Percentiles rank a stretch among this genome's conserved stretches.
phyloP scores from a whole-genome alignment of 2,797 vertebrate genomes.

The Danio albolineatus region DNA sequence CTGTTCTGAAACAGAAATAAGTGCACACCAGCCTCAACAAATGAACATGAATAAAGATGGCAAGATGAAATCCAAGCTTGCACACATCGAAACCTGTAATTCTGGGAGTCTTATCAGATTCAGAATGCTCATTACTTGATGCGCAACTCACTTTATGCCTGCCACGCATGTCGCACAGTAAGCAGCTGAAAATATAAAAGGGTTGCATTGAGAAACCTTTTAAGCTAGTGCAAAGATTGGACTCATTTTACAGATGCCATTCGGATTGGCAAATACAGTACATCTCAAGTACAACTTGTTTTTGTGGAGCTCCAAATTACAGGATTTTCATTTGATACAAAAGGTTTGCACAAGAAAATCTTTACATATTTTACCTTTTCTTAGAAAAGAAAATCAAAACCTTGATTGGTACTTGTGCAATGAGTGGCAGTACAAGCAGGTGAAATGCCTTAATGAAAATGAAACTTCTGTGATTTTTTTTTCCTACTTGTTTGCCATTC shows the following conservation, averaged over 20 bases:
- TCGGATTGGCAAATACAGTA: neutral
- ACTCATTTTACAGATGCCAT: conserved; percentile 28
- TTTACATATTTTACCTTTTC: neutral
- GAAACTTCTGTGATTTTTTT: too few relatives aligned
- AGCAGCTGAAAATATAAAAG: conserved; percentile 28
- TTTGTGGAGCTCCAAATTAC: conserved; percentile 1
- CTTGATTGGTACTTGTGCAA: neutral
- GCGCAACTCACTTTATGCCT: neutral
- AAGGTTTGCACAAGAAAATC: neutral
- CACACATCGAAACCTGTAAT: conserved; percentile 28
- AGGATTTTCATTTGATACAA: neutral
- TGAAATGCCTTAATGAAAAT: neutral
- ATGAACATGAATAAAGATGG: neutral
- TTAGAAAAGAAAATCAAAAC: neutral
- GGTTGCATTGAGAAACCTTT: conserved; percentile 21
- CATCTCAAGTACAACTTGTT: conserved; percentile 7
- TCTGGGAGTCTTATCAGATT: conserved; percentile 8
- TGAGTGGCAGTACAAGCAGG: neutral
- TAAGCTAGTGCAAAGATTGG: neutral
- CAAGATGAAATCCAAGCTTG: conserved; percentile 42
- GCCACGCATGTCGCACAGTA: conserved; percentile 30
- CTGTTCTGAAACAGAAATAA: too few relatives aligned
- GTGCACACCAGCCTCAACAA: too few relatives aligned
- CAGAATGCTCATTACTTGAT: neutral
- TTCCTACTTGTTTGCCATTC: neutral